A percentile compares a stretch with the other conserved stretches of the same genome.
phyloP scores from a whole-genome alignment of 1,140 invertebrate genomes.

The Bacillus rossius region DNA sequence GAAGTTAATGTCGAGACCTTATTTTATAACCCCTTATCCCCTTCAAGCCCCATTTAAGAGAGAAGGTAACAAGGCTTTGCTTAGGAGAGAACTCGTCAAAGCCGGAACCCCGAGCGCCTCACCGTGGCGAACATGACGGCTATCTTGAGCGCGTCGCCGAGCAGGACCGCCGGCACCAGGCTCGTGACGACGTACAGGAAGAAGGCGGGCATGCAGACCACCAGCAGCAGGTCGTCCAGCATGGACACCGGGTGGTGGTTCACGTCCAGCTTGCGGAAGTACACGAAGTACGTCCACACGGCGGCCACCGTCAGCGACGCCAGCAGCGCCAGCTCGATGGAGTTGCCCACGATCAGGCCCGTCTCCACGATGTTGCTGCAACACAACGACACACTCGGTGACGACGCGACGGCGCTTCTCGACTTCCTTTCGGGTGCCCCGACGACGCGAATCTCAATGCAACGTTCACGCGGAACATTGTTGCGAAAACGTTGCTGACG shows the following conservation, averaged over 20 bases:
- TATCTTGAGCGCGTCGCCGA: slow-evolving; percentile 45
- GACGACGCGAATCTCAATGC: too few species aligned
- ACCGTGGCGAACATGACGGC: slow-evolving; percentile 23
- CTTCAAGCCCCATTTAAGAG: too few species aligned
- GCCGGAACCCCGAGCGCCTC: too few species aligned
- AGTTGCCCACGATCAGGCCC: slow-evolving; percentile 43
- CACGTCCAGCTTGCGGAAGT: slow-evolving; percentile 53
- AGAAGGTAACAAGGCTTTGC: too few species aligned
- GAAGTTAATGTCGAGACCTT: too few species aligned
- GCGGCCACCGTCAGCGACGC: slow-evolving; percentile 48
- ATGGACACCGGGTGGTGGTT: slow-evolving; percentile 57
- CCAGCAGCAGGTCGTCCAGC: slow-evolving; percentile 61
- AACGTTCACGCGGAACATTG: too few species aligned
- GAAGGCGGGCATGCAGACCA: slow-evolving; percentile 65
- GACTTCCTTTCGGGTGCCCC: too few species aligned
- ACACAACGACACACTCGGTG: too few species aligned
- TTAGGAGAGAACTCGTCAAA: too few species aligned
- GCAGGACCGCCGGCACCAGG: slow-evolving; percentile 52
- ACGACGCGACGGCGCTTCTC: too few species aligned
- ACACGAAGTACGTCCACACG: slow-evolving; percentile 50
- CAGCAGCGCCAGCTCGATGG: slow-evolving; percentile 44
- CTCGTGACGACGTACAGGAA: slow-evolving; percentile 61
- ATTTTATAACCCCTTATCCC: too few species aligned
- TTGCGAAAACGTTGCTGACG: too few species aligned
- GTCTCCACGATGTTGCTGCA: slow-evolving; percentile 24